These are phyloP conservation scores for Crossocerus cetratus DNA, from an alignment of 2,888 invertebrate genomes.

Conservation along the genomic window DNA sequence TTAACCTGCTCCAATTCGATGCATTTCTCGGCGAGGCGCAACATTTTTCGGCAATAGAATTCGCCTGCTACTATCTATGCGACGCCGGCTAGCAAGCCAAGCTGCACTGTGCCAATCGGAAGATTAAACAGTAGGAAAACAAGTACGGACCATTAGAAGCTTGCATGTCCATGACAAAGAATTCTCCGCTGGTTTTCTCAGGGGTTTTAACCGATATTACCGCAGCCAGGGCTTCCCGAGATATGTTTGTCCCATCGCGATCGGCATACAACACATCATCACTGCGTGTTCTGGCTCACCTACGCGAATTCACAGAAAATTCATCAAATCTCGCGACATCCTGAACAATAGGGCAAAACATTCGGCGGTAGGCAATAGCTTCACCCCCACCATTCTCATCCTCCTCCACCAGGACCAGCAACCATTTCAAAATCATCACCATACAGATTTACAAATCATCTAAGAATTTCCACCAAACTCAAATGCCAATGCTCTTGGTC, in stretches of 20 bases:
- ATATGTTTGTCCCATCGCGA: slow-evolving; percentile 58
- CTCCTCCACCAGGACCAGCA: slow-evolving; percentile 20
- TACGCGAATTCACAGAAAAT: slow-evolving; percentile 46
- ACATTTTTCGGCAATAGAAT: slow-evolving; percentile 32
- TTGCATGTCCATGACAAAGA: slow-evolving; percentile 77
- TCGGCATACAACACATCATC: slow-evolving; percentile 54
- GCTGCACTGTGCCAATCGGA: slow-evolving; percentile 11
- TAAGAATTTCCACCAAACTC: too few relatives aligned
- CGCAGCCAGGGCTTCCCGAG: slow-evolving; percentile 57
- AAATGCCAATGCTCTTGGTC: too few relatives aligned
- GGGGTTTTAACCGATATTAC: slow-evolving; percentile 67
- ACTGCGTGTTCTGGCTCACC: slow-evolving; percentile 28
- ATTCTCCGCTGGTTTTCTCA: slow-evolving; percentile 55
- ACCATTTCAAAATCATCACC: slow-evolving; percentile 13
- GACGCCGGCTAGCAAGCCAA: too few relatives aligned
- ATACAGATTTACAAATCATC: background rate
- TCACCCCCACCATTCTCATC: slow-evolving; percentile 46
- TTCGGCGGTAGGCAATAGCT: slow-evolving; percentile 64
- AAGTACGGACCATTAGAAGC: slow-evolving; percentile 76
- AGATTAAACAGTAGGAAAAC: slow-evolving; percentile 49
- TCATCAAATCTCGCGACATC: slow-evolving; percentile 49
- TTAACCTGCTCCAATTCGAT: slow-evolving; percentile 48
- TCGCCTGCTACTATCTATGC: too few relatives aligned
- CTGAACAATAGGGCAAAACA: slow-evolving; percentile 69
- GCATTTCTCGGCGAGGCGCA: slow-evolving; percentile 31